Base-by-base conservation (phyloP, 2,797 vertebrate species). In the Hyperoplus immaculatus region DNA sequence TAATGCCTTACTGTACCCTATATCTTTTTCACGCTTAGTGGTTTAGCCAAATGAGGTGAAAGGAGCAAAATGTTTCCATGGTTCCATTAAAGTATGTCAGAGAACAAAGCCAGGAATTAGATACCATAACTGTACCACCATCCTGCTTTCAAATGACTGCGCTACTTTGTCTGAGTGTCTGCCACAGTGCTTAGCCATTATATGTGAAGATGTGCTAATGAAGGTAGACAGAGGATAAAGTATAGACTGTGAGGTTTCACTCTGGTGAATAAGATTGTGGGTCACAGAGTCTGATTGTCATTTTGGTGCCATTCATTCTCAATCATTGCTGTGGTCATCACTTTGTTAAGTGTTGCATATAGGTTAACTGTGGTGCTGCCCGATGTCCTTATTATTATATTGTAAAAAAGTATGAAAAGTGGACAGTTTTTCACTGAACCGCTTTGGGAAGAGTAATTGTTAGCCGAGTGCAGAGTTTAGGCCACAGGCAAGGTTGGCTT, bases 71-170 rank as follows among this genome's bases (percentile, higher is more conserved):
- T 8, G 0, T 80, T 81, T 82, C 81, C 12, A 46, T 56, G 55
- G 62, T 59, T 79, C 73, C 69, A 88, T 81, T 83, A 78, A 80
- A 88, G 81, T 81, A 72, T 79, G 58, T 55, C 38, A 1, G 41
- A 61, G 82, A 84, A 86, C 69, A 89, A 89, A 87, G 77, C 16
- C 29, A 55, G 61, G 72, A 83, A 83, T 88, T 85, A 84, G 72
- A 76, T 62, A 67, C 73, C 77, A 69, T 69, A 67, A 76, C 74
- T 82, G 21, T 45, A 45, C 54, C 59, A 60, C 71, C 78, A 67
- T 8, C 70, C 77, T 61, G 60, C 73, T 70, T 75, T 68, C 36
- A 78, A 82, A 89, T 60, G 74, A 75, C 72, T 77, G 46, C 75
- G 75, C 74, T 57, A 41, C 43, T 66, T 80, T 75, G 65, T 76